Conservation (phyloP, 2,113 vertebrate genomes). For the Odontesthes bonariensis region DNA sequence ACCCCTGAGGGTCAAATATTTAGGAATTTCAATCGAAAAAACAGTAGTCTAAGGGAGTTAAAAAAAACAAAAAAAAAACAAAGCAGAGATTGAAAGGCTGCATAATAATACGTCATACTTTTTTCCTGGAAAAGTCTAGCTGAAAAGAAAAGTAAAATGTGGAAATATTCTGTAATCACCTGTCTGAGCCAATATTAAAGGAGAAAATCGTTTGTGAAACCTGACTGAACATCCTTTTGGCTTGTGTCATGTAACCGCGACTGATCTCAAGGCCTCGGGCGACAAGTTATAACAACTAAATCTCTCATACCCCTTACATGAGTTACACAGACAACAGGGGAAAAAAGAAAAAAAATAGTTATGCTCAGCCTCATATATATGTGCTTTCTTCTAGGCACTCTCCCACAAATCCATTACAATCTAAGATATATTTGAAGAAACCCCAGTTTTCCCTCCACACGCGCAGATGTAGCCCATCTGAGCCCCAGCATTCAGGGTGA, state of each 20-base stretch:
- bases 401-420: neutral
- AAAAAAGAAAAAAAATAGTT: too few species aligned
- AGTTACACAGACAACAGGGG: neutral
- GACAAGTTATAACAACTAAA: conserved; percentile 6
- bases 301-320: neutral
- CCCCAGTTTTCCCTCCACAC: conserved; percentile 3
- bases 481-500: conserved; percentile 50
- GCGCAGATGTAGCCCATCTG: neutral
- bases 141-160: too few species aligned
- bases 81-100: too few species aligned
- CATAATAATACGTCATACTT: too few species aligned
- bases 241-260: neutral
- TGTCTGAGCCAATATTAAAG: neutral
- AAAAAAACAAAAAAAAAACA: too few species aligned
- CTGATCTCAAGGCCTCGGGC: conserved; percentile 1
- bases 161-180: neutral
- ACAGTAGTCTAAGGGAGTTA: too few species aligned
- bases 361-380: neutral
- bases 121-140: neutral
- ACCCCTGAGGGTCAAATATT: too few species aligned
- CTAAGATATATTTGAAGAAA: conserved; percentile 22
- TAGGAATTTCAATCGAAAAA: too few species aligned
- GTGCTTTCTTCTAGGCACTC: neutral
- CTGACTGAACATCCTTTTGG: neutral
- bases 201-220: neutral